These are phyloP conservation scores for Apaloderma vittatum DNA, from an alignment of 2,113 vertebrate genomes.

Conservation along the genomic window DNA sequence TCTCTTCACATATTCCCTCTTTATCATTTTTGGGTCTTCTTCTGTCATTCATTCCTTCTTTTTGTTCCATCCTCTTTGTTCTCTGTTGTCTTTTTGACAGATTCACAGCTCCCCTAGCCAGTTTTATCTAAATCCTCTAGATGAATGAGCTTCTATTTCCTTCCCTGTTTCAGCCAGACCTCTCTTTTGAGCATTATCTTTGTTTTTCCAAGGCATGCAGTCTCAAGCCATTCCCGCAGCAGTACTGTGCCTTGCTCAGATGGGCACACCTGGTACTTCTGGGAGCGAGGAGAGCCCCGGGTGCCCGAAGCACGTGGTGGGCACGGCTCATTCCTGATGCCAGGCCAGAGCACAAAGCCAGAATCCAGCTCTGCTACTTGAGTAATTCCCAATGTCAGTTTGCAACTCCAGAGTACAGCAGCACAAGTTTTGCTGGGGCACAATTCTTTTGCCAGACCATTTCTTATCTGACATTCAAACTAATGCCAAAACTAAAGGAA, in stretches of 20 bases:
- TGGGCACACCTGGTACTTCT: neutral
- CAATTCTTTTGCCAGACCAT: neutral
- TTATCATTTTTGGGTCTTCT: neutral
- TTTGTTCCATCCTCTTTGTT: neutral
- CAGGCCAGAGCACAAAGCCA: neutral
- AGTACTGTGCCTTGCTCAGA: neutral
- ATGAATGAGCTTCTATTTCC: neutral
- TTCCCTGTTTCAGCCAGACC: neutral
- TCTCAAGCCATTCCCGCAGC: rapidly evolving
- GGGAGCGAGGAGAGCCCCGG: neutral
- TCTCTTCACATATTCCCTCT: neutral
- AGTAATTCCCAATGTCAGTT: neutral
- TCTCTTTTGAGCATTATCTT: neutral
- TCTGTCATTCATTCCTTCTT: neutral
- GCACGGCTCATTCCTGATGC: neutral
- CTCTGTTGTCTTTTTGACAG: neutral
- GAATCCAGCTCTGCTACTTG: neutral
- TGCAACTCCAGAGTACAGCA: neutral
- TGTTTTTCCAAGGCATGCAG: neutral
- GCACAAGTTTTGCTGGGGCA: neutral
- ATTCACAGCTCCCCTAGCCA: neutral
- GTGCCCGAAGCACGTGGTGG: neutral
- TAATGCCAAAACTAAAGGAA: neutral
- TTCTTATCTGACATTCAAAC: neutral
- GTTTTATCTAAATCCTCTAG: neutral